Evolutionary conservation across 2,888 invertebrate species (phyloP).

Genomic region (Phytoseiulus persimilis): DNA sequence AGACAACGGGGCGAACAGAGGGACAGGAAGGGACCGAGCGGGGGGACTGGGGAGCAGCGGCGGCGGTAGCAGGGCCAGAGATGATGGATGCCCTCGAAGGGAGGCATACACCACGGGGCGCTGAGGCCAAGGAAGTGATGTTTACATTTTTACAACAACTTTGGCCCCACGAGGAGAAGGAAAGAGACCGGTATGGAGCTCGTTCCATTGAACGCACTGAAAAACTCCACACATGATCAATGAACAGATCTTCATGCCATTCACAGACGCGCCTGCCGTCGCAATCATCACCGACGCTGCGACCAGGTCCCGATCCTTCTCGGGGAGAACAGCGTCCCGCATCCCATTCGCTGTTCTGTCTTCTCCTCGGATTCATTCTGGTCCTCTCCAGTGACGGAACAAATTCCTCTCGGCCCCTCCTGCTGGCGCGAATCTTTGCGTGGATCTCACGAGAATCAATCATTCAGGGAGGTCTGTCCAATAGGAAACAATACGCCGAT

Average conservation of each 20-base stretch:
- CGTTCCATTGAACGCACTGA: background rate
- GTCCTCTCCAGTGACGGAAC: too few relatives aligned
- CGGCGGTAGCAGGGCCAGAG: conserved; percentile 16
- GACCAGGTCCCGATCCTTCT: background rate
- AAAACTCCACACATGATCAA: background rate
- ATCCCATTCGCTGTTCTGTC: too few relatives aligned
- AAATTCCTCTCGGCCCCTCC: too few relatives aligned
- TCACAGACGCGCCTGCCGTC: background rate
- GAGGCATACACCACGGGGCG: background rate
- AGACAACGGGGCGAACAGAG: background rate
- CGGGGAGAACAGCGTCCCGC: too few relatives aligned
- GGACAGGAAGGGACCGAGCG: background rate
- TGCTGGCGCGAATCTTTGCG: too few relatives aligned
- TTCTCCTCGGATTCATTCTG: too few relatives aligned
- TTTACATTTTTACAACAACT: conserved; percentile 39
- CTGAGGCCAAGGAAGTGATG: background rate
- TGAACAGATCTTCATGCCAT: background rate
- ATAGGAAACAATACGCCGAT: too few relatives aligned
- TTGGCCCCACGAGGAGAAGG: background rate
- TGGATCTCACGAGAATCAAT: too few relatives aligned
- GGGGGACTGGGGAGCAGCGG: background rate
- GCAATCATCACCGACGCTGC: background rate
- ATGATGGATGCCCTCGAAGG: conserved; percentile 36
- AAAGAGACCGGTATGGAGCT: background rate
- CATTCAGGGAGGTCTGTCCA: too few relatives aligned